Evolutionary conservation across 2,888 invertebrate species (phyloP).

Genomic region (Diadegma fenestrale): DNA sequence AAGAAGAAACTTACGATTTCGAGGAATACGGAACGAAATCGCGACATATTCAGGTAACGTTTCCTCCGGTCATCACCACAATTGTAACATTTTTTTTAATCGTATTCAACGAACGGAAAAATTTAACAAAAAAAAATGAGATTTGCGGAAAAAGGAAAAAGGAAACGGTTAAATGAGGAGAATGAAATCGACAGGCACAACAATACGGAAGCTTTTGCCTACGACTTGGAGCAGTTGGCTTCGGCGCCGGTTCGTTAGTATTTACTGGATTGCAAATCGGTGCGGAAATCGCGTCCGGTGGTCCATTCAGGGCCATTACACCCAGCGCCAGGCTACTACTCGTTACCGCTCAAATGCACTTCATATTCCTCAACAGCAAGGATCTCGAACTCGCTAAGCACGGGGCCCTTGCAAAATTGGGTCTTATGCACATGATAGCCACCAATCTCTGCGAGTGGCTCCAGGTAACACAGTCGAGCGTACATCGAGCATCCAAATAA

Average conservation of each 20-base stretch:
- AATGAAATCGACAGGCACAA: slow-evolving; percentile 77
- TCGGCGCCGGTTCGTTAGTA: slow-evolving; percentile 87
- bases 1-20: slow-evolving; percentile 73
- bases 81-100: slow-evolving; percentile 29
- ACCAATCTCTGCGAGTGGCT: slow-evolving; percentile 97
- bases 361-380: slow-evolving; percentile 96
- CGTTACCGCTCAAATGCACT: slow-evolving; percentile 96
- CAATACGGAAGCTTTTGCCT: slow-evolving; percentile 95
- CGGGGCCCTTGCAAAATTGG: slow-evolving; percentile 92
- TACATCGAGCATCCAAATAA: slow-evolving; percentile 42
- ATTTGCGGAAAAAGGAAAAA: slow-evolving; percentile 24
- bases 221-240: slow-evolving; percentile 92
- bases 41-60: slow-evolving; percentile 66
- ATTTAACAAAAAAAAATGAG: background rate
- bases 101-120: too few relatives aligned
- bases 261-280: slow-evolving; percentile 90
- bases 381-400: slow-evolving; percentile 88
- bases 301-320: slow-evolving; percentile 89
- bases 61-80: slow-evolving; percentile 7
- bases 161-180: slow-evolving; percentile 55
- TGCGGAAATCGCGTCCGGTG: slow-evolving; percentile 82
- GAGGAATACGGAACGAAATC: slow-evolving; percentile 65
- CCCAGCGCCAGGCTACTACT: slow-evolving; percentile 93
- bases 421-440: slow-evolving; percentile 97
- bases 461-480: slow-evolving; percentile 87